phyloP scores from a whole-genome alignment of 2,888 invertebrate species.

The Aspidiotus destructor region DNA sequence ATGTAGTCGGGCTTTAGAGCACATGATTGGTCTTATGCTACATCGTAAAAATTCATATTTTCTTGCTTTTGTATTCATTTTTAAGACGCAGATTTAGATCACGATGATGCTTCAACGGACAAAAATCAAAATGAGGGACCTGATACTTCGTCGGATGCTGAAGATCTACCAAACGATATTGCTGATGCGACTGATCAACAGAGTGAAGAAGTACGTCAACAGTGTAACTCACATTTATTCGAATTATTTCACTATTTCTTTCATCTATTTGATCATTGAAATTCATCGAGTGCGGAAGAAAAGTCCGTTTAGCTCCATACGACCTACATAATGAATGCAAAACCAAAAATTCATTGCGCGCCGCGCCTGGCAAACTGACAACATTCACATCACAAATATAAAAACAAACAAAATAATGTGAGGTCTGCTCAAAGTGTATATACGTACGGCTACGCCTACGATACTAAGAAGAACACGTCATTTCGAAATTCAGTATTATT shows the following conservation, averaged over 20 bases:
- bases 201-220: slow-evolving; percentile 6
- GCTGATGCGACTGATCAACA: slow-evolving; percentile 26
- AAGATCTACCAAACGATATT: slow-evolving; percentile 26
- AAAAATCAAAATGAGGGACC: slow-evolving; percentile 27
- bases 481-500: background rate
- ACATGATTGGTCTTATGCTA: too few relatives aligned
- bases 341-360: slow-evolving; percentile 16
- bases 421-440: background rate
- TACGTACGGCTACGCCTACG: slow-evolving; percentile 9
- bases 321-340: slow-evolving; percentile 19
- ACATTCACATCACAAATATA: slow-evolving; percentile 11
- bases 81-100: slow-evolving; percentile 57
- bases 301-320: too few relatives aligned
- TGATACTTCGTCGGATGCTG: slow-evolving; percentile 30
- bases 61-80: background rate
- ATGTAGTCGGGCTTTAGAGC: too few relatives aligned
- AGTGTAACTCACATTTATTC: background rate
- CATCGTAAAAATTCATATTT: too few relatives aligned
- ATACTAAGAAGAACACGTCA: background rate
- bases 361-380: slow-evolving; percentile 25
- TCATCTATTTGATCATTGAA: too few relatives aligned
- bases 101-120: slow-evolving; percentile 30
- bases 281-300: too few relatives aligned
- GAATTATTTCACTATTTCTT: too few relatives aligned
- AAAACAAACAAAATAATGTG: slow-evolving; percentile 28